Evolutionary conservation across 1,140 invertebrate genomes (phyloP).

Genomic region (Cydia strobilella): DNA sequence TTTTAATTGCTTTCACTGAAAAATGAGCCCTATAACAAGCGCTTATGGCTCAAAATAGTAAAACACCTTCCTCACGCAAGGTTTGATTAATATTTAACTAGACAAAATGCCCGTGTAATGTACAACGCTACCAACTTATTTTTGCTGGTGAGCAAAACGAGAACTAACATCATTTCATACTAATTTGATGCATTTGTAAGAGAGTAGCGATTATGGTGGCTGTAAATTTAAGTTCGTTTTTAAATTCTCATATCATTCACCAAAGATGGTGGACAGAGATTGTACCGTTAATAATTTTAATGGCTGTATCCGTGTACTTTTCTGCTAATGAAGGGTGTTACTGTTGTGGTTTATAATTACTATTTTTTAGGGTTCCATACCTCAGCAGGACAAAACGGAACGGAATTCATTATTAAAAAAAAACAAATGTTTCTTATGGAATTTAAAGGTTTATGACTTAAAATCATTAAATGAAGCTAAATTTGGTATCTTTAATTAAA

Average conservation of each 20-base stretch:
- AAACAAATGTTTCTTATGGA: too few relatives aligned
- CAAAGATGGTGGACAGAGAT: conserved; percentile 16
- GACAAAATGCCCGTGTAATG: conserved; percentile 7
- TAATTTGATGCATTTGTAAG: background rate
- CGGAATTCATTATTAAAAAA: too few relatives aligned
- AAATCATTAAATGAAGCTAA: too few relatives aligned
- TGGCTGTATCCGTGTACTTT: background rate
- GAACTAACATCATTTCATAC: background rate
- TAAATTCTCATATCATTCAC: background rate
- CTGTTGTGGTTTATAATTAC: background rate
- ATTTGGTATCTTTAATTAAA: too few relatives aligned
- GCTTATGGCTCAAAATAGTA: background rate
- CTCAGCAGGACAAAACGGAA: too few relatives aligned
- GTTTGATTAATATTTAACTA: conserved; percentile 4
- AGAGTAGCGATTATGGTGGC: background rate
- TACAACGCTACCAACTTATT: background rate
- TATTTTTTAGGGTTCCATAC: too few relatives aligned
- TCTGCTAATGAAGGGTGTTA: background rate
- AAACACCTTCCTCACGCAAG: background rate
- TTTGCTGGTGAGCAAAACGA: background rate
- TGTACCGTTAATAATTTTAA: background rate
- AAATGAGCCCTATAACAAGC: background rate
- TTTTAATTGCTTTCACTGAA: background rate
- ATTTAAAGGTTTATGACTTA: too few relatives aligned
- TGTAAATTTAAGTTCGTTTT: background rate